phyloP scores from a whole-genome alignment of 2,888 invertebrate genomes.

The Synanthedon formicaeformis region DNA sequence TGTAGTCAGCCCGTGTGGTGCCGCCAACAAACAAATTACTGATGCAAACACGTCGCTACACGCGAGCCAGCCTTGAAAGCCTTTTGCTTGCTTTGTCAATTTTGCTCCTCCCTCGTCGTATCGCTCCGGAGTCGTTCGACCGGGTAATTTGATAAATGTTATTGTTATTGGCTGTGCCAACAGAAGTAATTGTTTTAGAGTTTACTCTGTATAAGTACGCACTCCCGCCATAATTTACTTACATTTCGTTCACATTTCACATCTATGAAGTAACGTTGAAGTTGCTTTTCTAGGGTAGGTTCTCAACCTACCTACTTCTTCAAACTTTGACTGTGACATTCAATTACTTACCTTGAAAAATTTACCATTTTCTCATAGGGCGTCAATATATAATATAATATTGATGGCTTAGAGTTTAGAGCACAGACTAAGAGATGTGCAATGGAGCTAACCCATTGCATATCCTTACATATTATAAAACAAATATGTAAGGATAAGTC shows the following conservation, averaged over 20 bases:
- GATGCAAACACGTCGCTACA: conserved; percentile 68
- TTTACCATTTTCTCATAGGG: too few relatives aligned
- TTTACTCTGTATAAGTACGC: conserved; percentile 33
- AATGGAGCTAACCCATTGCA: too few relatives aligned
- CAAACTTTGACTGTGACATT: too few relatives aligned
- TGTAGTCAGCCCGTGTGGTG: conserved; percentile 56
- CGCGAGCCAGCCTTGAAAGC: conserved; percentile 60
- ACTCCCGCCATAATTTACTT: conserved; percentile 8
- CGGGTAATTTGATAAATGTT: conserved; percentile 52
- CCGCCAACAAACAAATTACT: conserved; percentile 68
- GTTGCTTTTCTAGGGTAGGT: too few relatives aligned
- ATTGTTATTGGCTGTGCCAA: conserved; percentile 57
- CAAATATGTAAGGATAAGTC: too few relatives aligned
- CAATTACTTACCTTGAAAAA: too few relatives aligned
- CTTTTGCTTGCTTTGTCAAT: conserved; percentile 65
- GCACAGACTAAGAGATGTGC: too few relatives aligned
- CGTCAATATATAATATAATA: too few relatives aligned
- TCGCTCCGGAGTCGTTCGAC: conserved; percentile 27
- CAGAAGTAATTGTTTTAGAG: conserved; percentile 47
- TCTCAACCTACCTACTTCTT: too few relatives aligned
- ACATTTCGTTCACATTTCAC: background rate
- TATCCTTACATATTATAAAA: too few relatives aligned
- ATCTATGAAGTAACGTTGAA: background rate
- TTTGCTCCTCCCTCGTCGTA: conserved; percentile 32
- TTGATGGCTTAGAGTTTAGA: too few relatives aligned